Evolutionary conservation across 2,888 invertebrate species (phyloP), one percentile per base, ranked within the genome.

Genomic region (Andrena minutula): DNA sequence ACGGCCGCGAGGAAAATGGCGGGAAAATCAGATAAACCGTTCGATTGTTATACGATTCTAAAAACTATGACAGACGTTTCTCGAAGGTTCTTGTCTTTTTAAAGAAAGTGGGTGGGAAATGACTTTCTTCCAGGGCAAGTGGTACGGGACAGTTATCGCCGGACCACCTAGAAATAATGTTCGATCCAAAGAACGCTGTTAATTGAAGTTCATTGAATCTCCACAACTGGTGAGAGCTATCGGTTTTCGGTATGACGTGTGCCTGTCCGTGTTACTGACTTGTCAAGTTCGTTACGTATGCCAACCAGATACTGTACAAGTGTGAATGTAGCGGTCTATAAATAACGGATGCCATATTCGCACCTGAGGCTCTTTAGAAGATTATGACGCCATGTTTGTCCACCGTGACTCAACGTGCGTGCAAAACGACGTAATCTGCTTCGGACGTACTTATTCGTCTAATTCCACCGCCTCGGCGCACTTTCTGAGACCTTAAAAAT

Each of bases 381-480:
- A 82, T 82, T 75, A 70, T 66, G 82, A 82, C 81, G 81, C 75
- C 30, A 65, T 70, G 41, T 81, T 74, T 74, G 70, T 66, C 75
- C 65, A 71, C 70, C 70, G 23, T 71, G 82, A 70, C 75, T 70
- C 56, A 65, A 53, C 60, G 32, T 23, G 64, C 35, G 53, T 56
- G 61, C 60, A 61, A 81, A 76, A 60, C 53, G 49, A 47, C 61
- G 65, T 81, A 82, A 82, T 82, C 82, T 75, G 26, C 82, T 81
- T 75, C 70, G n/a, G 20, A 3, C 20, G 70, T 82, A 58, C 53
- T 41, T 75, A 26, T 26, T 32, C 47, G 41, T 75, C 56, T 81
- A 81, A 75, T 74, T 60, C 64, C 26, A 32, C 41, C 47, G 20
- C 28, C 23, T 47, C 49, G 0, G 56, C 53, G 56, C 32, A 47